These are phyloP conservation scores for Scytalopus superciliaris DNA, from an alignment of 2,113 vertebrate species.

Conservation along the genomic window DNA sequence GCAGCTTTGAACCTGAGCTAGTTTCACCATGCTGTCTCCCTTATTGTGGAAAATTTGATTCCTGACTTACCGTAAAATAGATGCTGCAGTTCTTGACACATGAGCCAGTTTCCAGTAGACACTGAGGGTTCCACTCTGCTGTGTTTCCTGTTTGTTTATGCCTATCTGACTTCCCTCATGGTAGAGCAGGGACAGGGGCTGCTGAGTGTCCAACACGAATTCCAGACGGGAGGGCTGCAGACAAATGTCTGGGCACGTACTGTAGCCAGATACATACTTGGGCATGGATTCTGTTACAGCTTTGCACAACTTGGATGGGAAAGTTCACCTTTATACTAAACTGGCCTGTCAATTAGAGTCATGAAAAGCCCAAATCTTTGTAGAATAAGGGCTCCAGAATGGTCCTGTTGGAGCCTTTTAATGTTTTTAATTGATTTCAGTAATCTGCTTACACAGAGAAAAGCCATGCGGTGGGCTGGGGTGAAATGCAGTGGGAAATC, in stretches of 20 bases:
- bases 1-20: not conserved
- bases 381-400: not conserved
- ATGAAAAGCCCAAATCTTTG: not conserved
- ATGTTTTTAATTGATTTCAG: conserved; percentile 26
- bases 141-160: conserved; percentile 23
- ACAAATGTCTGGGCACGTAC: conserved; percentile 51
- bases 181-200: conserved; percentile 4
- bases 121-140: conserved; percentile 21
- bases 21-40: not conserved
- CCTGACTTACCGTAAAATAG: not conserved
- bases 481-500: not conserved
- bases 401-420: not conserved
- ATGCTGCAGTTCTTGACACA: not conserved
- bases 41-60: conserved; percentile 18
- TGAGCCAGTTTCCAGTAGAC: not conserved
- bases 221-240: conserved; percentile 9
- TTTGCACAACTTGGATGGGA: conserved; percentile 4
- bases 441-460: not conserved
- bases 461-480: not conserved
- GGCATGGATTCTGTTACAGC: conserved; percentile 40
- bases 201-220: conserved; percentile 28
- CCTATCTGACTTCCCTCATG: conserved; percentile 23
- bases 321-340: conserved; percentile 21
- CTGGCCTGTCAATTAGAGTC: not conserved
- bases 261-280: conserved; percentile 21